A percentile compares a stretch with the other conserved stretches of the same genome.
phyloP scores from a whole-genome alignment of 1,140 invertebrate species.

The Bombus turneri region DNA sequence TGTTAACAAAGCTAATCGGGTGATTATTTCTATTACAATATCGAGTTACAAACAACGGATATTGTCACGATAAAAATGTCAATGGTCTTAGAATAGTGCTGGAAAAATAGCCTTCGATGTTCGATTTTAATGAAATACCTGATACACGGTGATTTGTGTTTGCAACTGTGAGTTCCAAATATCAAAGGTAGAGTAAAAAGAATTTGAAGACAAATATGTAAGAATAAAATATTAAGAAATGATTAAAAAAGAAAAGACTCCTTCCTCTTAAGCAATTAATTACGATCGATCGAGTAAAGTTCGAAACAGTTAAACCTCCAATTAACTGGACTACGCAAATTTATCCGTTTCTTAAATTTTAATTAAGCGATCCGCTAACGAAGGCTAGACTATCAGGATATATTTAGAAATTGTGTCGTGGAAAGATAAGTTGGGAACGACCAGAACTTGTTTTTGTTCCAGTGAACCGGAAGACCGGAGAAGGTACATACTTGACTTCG shows the following conservation, averaged over 20 bases:
- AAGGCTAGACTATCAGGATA: not conserved
- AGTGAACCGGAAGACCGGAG: not conserved
- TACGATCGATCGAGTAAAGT: not conserved
- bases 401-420: not conserved
- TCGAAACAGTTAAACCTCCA: not conserved
- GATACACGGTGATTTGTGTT: too few relatives aligned
- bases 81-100: not conserved
- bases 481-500: not conserved
- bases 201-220: too few relatives aligned
- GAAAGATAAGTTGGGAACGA: not conserved
- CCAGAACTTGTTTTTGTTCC: slow-evolving; percentile 6
- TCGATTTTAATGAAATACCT: too few relatives aligned
- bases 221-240: not conserved
- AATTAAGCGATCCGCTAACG: not conserved
- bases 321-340: not conserved
- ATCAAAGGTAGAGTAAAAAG: too few relatives aligned
- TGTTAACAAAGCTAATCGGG: not conserved
- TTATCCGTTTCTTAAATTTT: not conserved
- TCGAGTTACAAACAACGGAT: too few relatives aligned
- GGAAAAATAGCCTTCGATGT: too few relatives aligned
- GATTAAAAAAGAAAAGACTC: too few relatives aligned
- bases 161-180: too few relatives aligned
- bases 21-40: not conserved
- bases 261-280: not conserved
- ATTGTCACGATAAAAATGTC: accelerated